Evolutionary conservation across 2,888 invertebrate species (phyloP), one percentile per base, ranked within the genome.

Genomic region (Eupithecia subfuscata): DNA sequence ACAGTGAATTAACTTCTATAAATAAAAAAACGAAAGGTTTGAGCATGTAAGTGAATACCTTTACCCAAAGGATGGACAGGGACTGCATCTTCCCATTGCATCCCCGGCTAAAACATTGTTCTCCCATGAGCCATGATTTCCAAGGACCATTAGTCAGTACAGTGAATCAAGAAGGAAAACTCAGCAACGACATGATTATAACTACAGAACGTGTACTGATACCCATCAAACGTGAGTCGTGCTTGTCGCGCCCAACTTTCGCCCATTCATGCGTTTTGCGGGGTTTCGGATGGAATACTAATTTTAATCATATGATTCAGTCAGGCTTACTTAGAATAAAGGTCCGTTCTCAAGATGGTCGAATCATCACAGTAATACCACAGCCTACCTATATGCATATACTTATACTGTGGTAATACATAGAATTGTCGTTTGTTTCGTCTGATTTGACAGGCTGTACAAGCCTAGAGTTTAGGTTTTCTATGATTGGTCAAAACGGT

Each of bases 181-280:
- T 67, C 18, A 82, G 80, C 84, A 83, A 84, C 81, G 81, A 81
- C 81, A 82, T 76, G 80, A 79, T 84, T 84, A 83, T 76, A 83
- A 86, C 86, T 86, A 73, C 85, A 84, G 73, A 79, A 82, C 83
- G 83, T 83, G 83, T 70, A 75, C 80, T 81, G 85, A 86, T 86
- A 86, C 84, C 80, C 81, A 85, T 84, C 84, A 82, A 82, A 83
- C 84, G 85, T 82, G 86, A 79, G 80, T 89, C 90, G 90, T 91
- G 91, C 87, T 82, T 76, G 85, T 80, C 88, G 84, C 88, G 84
- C 89, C 90, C 87, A 89, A 91, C 92, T 92, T 92, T 93, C 91
- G 86, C 90, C 85, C 85, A 86, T 88, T 87, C 86, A 87, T 87
- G 80, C 83, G 81, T 84, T 82, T 80, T 80, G 82, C 80, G 70